A percentile compares a stretch with the other conserved stretches of the same genome.
Evolutionary conservation across 2,888 invertebrate genomes (phyloP).

Genomic region (Chalcis sispes): DNA sequence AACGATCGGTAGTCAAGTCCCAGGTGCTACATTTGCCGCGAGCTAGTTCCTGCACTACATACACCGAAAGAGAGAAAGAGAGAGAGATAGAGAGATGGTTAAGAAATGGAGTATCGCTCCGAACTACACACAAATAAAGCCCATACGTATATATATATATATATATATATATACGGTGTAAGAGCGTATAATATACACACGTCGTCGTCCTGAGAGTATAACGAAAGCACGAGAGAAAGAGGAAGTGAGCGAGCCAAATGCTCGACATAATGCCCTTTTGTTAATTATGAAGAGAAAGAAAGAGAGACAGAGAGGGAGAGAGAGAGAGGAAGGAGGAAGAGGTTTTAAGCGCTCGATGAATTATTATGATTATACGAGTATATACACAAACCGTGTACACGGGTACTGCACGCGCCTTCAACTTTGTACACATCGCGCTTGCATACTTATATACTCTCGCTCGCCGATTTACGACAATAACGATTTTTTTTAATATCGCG

Average conservation of each 20-base stretch:
- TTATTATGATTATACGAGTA: constrained; percentile 53
- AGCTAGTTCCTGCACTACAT: not conserved
- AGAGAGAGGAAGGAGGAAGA: not conserved
- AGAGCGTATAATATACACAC: too few relatives aligned
- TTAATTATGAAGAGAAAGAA: constrained; percentile 50
- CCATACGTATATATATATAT: not conserved
- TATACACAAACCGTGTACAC: not conserved
- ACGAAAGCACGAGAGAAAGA: not conserved
- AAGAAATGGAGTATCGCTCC: constrained; percentile 46
- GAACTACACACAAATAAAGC: constrained; percentile 50
- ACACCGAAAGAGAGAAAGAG: too few relatives aligned
- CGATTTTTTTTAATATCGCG: too few relatives aligned
- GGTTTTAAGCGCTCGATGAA: constrained; percentile 50
- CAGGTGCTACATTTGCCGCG: constrained; percentile 68
- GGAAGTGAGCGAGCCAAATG: constrained; percentile 23
- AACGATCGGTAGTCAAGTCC: constrained; percentile 62
- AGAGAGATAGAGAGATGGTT: too few relatives aligned
- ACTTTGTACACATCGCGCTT: too few relatives aligned
- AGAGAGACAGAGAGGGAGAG: not conserved
- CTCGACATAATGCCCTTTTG: constrained; percentile 50
- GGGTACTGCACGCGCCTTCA: too few relatives aligned
- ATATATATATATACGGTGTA: too few relatives aligned
- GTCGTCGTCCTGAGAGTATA: too few relatives aligned
- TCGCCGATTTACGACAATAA: too few relatives aligned
- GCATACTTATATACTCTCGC: too few relatives aligned